phyloP scores from a whole-genome alignment of 2,113 vertebrate genomes.

The Trichechus manatus region DNA sequence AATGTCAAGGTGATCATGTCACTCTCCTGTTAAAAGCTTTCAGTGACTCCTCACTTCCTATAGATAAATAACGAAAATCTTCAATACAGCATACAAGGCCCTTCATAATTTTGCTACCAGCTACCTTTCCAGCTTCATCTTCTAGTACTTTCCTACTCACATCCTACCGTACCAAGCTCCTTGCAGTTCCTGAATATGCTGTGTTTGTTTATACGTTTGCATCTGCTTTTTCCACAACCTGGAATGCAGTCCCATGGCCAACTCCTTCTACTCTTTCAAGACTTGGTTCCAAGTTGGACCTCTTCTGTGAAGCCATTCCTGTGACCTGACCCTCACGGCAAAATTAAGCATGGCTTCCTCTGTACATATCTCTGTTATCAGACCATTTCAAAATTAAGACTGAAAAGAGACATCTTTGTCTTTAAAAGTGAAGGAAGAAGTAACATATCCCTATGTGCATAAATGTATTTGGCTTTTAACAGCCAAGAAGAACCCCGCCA shows the following conservation, averaged over 20 bases:
- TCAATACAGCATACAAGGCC: background rate
- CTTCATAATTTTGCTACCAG: background rate
- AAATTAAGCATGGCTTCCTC: slow-evolving; percentile 29
- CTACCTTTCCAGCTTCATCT: slow-evolving; percentile 1
- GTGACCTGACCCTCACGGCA: slow-evolving; percentile 1
- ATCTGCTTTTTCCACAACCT: slow-evolving; percentile 49
- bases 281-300: slow-evolving; percentile 21
- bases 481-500: slow-evolving; percentile 26
- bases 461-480: slow-evolving; percentile 49
- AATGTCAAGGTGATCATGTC: slow-evolving; percentile 4
- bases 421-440: slow-evolving; percentile 16
- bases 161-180: background rate
- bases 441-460: slow-evolving; percentile 13
- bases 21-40: background rate
- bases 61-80: background rate
- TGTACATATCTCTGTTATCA: background rate
- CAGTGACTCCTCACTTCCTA: background rate
- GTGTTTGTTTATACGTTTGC: background rate
- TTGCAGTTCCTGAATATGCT: background rate
- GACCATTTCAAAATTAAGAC: slow-evolving; percentile 47
- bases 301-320: slow-evolving; percentile 52
- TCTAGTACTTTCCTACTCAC: background rate
- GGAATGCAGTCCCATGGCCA: background rate
- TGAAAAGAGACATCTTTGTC: slow-evolving; percentile 6
- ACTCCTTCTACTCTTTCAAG: background rate